A percentile compares a stretch with the other conserved stretches of the same genome.
Conservation (phyloP, 1,140 invertebrate genomes). For the Drosophila suzukii region DNA sequence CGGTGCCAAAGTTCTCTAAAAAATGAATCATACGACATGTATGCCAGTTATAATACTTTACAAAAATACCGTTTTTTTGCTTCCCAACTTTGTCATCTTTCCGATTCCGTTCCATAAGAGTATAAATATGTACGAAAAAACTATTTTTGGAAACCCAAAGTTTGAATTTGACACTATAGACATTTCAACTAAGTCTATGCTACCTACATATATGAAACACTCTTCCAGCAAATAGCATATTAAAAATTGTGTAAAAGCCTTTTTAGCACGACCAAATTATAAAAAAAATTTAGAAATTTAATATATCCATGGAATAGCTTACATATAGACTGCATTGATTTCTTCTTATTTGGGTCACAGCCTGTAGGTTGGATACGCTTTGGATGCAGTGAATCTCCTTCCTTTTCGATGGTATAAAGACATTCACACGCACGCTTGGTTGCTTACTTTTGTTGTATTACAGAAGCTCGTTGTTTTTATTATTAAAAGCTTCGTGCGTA, state of each 20-base stretch:
- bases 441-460: conserved; percentile 71
- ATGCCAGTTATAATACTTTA: too few species aligned
- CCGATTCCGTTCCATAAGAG: too few species aligned
- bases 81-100: too few species aligned
- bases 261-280: background rate
- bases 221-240: background rate
- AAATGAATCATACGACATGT: too few species aligned
- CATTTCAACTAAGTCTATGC: too few species aligned
- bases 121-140: too few species aligned
- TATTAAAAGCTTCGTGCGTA: conserved; percentile 80
- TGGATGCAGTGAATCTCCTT: conserved; percentile 5
- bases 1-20: too few species aligned
- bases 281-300: background rate
- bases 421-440: conserved; percentile 69
- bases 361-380: conserved; percentile 15
- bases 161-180: too few species aligned
- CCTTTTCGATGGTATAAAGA: conserved; percentile 46
- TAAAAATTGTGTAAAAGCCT: background rate
- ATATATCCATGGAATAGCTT: background rate
- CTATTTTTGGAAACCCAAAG: too few species aligned
- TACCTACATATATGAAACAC: too few species aligned
- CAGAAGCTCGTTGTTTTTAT: conserved; percentile 77
- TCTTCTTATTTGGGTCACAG: background rate
- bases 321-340: conserved; percentile 2
- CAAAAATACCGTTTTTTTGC: too few species aligned